Evolutionary conservation across 2,888 invertebrate species (phyloP).

Genomic region (Brachylomia viminalis): DNA sequence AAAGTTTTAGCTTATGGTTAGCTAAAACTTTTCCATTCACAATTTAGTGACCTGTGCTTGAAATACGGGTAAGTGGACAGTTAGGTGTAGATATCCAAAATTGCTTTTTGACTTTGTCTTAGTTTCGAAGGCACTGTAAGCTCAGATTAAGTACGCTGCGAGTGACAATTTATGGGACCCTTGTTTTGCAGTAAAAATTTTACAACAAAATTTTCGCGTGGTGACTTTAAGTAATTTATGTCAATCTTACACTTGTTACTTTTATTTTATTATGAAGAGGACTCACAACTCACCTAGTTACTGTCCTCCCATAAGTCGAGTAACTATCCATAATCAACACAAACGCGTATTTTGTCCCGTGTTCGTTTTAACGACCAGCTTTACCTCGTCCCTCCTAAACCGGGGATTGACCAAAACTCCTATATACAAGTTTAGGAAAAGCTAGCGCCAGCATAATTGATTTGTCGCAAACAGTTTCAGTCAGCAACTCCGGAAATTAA

Average conservation of each 20-base stretch:
- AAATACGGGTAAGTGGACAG: not conserved
- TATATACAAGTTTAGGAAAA: conserved; percentile 65
- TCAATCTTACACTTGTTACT: not conserved
- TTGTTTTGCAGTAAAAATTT: not conserved
- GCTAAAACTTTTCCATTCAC: not conserved
- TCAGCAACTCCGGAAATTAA: conserved; percentile 56
- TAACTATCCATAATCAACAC: conserved; percentile 17
- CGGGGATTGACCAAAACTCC: conserved; percentile 69
- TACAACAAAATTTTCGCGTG: not conserved
- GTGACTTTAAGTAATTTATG: not conserved
- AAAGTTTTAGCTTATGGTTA: not conserved
- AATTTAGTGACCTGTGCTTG: not conserved
- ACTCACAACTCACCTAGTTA: not conserved
- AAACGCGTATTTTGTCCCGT: conserved; percentile 60
- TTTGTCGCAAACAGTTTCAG: conserved; percentile 63
- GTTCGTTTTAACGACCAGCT: conserved; percentile 76
- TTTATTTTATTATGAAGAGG: not conserved
- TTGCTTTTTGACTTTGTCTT: not conserved
- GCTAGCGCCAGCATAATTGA: conserved; percentile 70
- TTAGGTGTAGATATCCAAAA: not conserved
- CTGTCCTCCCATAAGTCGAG: conserved; percentile 30
- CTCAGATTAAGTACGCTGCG: not conserved
- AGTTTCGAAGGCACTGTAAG: not conserved
- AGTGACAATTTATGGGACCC: not conserved
- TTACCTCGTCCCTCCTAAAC: conserved; percentile 64